Conservation (phyloP, 2,888 invertebrate genomes). For the Beris chalybata region DNA sequence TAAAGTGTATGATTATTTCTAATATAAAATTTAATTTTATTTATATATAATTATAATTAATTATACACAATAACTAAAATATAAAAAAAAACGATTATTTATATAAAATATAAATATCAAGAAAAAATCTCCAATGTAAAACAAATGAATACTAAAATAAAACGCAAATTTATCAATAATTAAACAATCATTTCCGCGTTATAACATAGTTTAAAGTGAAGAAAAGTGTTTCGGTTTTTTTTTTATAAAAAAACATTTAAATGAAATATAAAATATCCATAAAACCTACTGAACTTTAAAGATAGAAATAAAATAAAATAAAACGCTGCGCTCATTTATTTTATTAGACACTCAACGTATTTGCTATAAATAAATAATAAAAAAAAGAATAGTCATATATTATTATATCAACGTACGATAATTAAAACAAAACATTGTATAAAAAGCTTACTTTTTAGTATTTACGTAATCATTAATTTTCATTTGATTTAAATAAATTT, state of each 20-base stretch:
- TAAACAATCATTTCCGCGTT: neutral
- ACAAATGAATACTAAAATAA: neutral
- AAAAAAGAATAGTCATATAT: slow-evolving; percentile 27
- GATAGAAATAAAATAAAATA: slow-evolving; percentile 6
- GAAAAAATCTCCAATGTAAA: neutral
- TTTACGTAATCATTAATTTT: neutral
- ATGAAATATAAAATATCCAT: slow-evolving; percentile 16
- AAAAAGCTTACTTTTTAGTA: too few species aligned
- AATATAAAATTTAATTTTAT: slow-evolving; percentile 12
- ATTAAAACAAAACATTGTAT: slow-evolving; percentile 8
- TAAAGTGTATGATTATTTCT: slow-evolving; percentile 21
- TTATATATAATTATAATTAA: slow-evolving; percentile 20
- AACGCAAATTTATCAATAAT: slow-evolving; percentile 4
- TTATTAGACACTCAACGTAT: slow-evolving; percentile 13
- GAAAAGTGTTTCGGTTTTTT: neutral
- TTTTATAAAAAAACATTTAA: slow-evolving; percentile 6
- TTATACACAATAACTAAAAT: neutral
- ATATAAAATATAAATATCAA: slow-evolving; percentile 23
- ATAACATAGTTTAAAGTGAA: too few species aligned
- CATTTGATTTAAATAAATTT: slow-evolving; percentile 19
- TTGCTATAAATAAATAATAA: slow-evolving; percentile 22
- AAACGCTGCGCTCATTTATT: slow-evolving; percentile 26
- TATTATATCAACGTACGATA: slow-evolving; percentile 22
- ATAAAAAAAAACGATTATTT: slow-evolving; percentile 7
- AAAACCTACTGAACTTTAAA: slow-evolving; percentile 7